phyloP scores from a whole-genome alignment of 1,140 invertebrate species.

The Drosophila lacteicornis region DNA sequence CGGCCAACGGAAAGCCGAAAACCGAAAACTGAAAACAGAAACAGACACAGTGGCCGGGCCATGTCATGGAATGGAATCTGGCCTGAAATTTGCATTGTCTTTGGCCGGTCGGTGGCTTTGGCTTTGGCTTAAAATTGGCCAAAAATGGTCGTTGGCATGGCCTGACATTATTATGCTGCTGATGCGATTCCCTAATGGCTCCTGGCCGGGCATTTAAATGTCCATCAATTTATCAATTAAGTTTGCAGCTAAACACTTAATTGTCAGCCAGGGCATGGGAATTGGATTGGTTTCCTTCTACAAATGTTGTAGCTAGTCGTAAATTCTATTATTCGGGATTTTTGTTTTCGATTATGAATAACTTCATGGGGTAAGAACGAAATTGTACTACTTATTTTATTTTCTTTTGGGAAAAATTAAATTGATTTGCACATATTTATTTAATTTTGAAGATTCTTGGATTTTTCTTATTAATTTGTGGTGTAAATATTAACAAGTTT shows the following conservation, averaged over 20 bases:
- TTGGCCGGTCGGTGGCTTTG: conserved; percentile 28
- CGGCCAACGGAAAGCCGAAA: conserved; percentile 6
- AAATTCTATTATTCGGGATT: too few relatives aligned
- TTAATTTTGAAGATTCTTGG: neutral
- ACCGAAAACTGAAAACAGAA: conserved; percentile 15
- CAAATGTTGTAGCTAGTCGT: neutral
- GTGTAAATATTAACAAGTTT: too few relatives aligned
- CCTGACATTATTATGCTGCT: conserved; percentile 69
- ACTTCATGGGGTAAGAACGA: neutral
- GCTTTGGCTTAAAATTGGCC: conserved; percentile 46
- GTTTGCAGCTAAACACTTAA: conserved; percentile 70
- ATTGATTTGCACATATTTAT: too few relatives aligned
- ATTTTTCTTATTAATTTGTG: neutral
- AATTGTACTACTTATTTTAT: too few relatives aligned
- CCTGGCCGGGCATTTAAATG: conserved; percentile 63
- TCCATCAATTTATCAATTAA: conserved; percentile 79
- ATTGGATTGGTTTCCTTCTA: neutral
- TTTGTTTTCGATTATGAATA: neutral
- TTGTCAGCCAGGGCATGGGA: conserved; percentile 53
- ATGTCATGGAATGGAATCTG: conserved; percentile 74
- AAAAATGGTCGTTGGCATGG: conserved; percentile 69
- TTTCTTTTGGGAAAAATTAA: too few relatives aligned
- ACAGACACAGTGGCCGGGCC: conserved; percentile 33
- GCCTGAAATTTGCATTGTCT: conserved; percentile 79
- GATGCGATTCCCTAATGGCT: conserved; percentile 65